A percentile compares a stretch with the other conserved stretches of the same genome.
Evolutionary conservation across 2,888 invertebrate species (phyloP).

Genomic region (Epiblema foenella): DNA sequence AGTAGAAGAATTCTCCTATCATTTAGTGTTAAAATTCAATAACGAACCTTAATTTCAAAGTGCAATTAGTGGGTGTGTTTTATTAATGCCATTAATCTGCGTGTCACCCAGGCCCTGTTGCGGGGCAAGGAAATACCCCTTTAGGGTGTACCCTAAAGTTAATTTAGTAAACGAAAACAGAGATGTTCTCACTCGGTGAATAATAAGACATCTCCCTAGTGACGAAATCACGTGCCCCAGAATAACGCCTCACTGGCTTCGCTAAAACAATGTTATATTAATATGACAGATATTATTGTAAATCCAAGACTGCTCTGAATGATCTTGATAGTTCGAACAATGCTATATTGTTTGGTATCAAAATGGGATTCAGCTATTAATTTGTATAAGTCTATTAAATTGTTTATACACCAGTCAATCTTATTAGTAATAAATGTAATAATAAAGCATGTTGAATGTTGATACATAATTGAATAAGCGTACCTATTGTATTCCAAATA

Average conservation of each 20-base stretch:
- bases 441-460: background rate
- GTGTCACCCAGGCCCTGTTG: conserved; percentile 61
- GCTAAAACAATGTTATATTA: conserved; percentile 54
- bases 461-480: conserved; percentile 9
- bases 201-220: conserved; percentile 75
- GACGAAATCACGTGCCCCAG: conserved; percentile 66
- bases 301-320: conserved; percentile 56
- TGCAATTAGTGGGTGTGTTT: conserved; percentile 66
- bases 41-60: conserved; percentile 51
- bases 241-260: conserved; percentile 52
- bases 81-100: conserved; percentile 72
- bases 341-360: conserved; percentile 53
- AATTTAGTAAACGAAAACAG: conserved; percentile 75
- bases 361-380: conserved; percentile 50
- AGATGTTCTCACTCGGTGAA: conserved; percentile 69
- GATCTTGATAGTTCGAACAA: conserved; percentile 62
- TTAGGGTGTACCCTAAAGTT: conserved; percentile 65
- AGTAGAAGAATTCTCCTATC: conserved; percentile 9
- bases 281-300: conserved; percentile 59
- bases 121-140: conserved; percentile 62
- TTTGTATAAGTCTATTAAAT: conserved; percentile 46
- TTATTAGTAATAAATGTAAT: conserved; percentile 31
- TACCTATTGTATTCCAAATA: background rate
- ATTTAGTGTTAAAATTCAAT: conserved; percentile 32
- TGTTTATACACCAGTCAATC: conserved; percentile 39